Conservation (phyloP, 2,888 invertebrate genomes). For the Oegoconia quadripuncta region DNA sequence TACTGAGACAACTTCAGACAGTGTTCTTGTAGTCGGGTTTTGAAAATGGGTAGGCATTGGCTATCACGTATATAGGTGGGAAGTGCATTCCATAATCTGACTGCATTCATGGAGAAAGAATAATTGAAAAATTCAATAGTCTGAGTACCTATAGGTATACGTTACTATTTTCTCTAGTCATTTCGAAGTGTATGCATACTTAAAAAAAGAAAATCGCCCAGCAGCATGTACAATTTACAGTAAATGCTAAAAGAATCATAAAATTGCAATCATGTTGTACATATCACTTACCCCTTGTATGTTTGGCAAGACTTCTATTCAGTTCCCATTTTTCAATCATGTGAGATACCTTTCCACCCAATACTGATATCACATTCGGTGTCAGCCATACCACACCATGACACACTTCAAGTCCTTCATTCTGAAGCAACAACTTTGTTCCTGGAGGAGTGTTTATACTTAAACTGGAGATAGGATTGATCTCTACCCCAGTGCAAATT, state of each 20-base stretch:
- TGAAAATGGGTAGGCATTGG: too few species aligned
- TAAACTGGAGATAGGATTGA: slow-evolving; percentile 83
- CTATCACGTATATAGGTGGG: too few species aligned
- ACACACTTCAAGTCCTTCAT: slow-evolving; percentile 75
- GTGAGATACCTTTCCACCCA: slow-evolving; percentile 91
- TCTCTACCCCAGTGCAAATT: slow-evolving; percentile 88
- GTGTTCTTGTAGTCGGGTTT: too few species aligned
- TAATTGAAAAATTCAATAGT: too few species aligned
- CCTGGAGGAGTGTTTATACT: slow-evolving; percentile 94
- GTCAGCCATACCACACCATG: slow-evolving; percentile 87
- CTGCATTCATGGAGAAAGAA: too few species aligned
- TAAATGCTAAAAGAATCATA: slow-evolving; percentile 22
- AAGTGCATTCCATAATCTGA: too few species aligned
- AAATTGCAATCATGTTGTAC: too few species aligned
- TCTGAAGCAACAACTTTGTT: slow-evolving; percentile 83
- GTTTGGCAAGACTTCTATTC: slow-evolving; percentile 81
- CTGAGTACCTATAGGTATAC: too few species aligned
- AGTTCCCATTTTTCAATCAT: slow-evolving; percentile 95
- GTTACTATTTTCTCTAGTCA: too few species aligned
- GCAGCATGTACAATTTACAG: background rate
- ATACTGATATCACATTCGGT: slow-evolving; percentile 82
- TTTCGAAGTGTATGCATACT: too few species aligned
- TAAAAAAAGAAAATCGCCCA: too few species aligned
- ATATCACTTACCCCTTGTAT: slow-evolving; percentile 73
- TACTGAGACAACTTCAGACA: too few species aligned